Conservation (phyloP, 2,797 vertebrate species). For the Acanthurus lineatus region DNA sequence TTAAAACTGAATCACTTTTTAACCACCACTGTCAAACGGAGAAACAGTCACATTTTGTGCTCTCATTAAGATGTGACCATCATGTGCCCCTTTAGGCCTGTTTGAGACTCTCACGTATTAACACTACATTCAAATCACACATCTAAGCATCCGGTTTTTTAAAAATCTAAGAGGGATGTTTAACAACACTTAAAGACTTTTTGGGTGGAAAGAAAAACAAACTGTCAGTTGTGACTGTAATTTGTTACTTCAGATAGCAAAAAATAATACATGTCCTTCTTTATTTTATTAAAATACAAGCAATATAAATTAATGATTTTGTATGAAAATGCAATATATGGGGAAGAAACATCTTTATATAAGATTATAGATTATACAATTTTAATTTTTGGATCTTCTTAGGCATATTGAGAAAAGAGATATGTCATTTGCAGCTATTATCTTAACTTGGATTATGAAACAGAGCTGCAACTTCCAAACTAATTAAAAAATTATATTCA, state of each 20-base stretch:
- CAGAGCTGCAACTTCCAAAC: neutral
- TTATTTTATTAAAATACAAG: neutral
- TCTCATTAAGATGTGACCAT: neutral
- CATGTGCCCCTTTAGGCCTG: neutral
- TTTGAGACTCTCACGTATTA: neutral
- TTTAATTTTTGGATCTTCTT: neutral
- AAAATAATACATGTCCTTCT: neutral
- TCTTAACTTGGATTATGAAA: neutral
- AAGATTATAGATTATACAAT: neutral
- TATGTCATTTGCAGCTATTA: neutral
- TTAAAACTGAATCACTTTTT: conserved; percentile 25
- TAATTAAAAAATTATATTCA: neutral
- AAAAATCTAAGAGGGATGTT: neutral
- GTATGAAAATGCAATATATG: neutral
- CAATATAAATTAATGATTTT: neutral
- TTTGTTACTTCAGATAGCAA: neutral
- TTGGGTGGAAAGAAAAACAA: neutral
- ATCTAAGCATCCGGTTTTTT: neutral
- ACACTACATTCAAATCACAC: neutral
- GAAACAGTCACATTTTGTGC: conserved; percentile 5
- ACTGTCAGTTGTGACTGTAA: neutral
- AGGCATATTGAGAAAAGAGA: neutral
- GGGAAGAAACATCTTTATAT: neutral
- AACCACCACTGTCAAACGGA: neutral
- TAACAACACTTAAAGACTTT: neutral